Evolutionary conservation across 2,113 vertebrate genomes (phyloP).

Genomic region (Pontoporia blainvillei): DNA sequence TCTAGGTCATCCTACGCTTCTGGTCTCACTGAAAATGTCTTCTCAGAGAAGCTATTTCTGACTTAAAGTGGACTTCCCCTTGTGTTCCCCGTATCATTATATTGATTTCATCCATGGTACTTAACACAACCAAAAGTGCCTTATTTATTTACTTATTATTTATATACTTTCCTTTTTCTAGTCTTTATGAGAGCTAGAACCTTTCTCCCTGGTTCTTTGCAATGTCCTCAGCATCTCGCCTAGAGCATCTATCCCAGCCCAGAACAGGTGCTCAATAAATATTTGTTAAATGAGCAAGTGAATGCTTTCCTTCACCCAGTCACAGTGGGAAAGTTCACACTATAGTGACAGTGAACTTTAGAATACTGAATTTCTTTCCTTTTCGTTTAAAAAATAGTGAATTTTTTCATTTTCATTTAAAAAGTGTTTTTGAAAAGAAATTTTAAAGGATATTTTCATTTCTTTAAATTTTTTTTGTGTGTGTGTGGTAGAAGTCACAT

Average conservation of each 20-base stretch:
- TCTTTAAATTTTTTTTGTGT: accelerated
- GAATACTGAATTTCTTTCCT: not conserved
- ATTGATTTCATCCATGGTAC: not conserved
- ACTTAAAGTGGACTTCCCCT: not conserved
- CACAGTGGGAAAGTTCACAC: not conserved
- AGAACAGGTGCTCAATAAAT: not conserved
- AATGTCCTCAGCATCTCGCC: not conserved
- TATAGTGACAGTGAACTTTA: not conserved
- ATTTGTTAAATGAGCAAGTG: not conserved
- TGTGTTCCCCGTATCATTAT: not conserved
- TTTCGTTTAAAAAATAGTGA: not conserved
- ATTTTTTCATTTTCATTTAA: not conserved
- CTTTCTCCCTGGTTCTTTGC: not conserved
- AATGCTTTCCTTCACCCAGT: not conserved
- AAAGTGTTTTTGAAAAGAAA: not conserved
- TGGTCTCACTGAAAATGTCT: not conserved
- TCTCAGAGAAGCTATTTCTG: not conserved
- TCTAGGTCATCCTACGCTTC: not conserved
- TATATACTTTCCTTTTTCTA: not conserved
- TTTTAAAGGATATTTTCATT: too few relatives aligned
- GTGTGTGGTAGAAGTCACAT: too few relatives aligned
- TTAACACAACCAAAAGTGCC: not conserved
- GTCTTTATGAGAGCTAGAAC: not conserved
- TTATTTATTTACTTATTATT: not conserved
- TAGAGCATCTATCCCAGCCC: not conserved